phyloP scores from a whole-genome alignment of 2,113 vertebrate genomes.

The Sinocyclocheilus rhinocerous region DNA sequence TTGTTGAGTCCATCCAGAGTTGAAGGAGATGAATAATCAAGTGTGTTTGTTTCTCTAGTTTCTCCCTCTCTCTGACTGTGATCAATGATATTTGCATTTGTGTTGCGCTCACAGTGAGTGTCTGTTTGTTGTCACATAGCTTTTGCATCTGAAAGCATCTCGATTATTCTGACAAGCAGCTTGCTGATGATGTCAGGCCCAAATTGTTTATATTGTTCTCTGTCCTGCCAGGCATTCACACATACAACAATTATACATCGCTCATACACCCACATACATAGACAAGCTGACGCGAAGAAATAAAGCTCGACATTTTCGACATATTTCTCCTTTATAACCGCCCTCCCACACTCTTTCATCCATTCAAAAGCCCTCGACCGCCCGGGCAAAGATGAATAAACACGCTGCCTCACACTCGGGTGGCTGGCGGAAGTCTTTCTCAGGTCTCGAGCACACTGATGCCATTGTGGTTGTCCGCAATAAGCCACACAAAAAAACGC shows the following conservation, averaged over 20 bases:
- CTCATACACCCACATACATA: constrained; percentile 39
- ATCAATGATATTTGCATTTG: constrained; percentile 26
- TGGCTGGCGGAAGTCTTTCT: constrained; percentile 15
- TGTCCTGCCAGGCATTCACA: constrained; percentile 40
- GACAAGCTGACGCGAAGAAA: not conserved
- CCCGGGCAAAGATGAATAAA: not conserved
- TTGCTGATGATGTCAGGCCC: constrained; percentile 32
- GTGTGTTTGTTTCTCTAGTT: constrained; percentile 38
- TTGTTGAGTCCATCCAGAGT: constrained; percentile 66
- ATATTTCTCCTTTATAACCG: constrained; percentile 43
- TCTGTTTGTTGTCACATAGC: constrained; percentile 4
- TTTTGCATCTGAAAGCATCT: not conserved
- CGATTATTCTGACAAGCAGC: constrained; percentile 48
- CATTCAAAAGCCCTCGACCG: not conserved
- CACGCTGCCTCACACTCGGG: not conserved
- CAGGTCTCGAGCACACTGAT: not conserved
- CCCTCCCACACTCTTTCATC: constrained; percentile 5
- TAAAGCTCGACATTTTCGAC: constrained; percentile 52
- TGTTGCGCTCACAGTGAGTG: constrained; percentile 5
- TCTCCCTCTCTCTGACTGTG: not conserved
- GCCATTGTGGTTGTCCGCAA: constrained; percentile 32
- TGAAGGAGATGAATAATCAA: constrained; percentile 47
- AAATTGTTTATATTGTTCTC: constrained; percentile 53
- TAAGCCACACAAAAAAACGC: not conserved
- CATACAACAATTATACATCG: constrained; percentile 43